Conservation (phyloP, 1,140 invertebrate genomes). For the Diorhabda elongata region DNA sequence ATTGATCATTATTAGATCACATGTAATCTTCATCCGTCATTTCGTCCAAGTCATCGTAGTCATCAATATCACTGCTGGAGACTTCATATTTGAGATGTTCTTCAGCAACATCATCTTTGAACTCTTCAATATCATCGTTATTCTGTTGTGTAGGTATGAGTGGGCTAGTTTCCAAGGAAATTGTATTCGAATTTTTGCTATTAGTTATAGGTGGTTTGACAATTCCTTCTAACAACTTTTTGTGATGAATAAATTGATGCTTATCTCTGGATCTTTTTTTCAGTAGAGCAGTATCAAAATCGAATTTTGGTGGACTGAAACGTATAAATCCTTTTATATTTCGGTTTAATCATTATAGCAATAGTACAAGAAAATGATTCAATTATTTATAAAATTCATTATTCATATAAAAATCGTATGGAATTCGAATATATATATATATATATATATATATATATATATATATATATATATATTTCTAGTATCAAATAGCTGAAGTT, state of each 20-base stretch:
- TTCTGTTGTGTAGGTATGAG: not conserved
- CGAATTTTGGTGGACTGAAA: conserved; percentile 41
- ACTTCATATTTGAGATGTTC: conserved; percentile 6
- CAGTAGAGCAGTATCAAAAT: conserved; percentile 34
- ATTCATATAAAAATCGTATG: too few relatives aligned
- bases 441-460: too few relatives aligned
- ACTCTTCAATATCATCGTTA: not conserved
- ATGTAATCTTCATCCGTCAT: conserved; percentile 13
- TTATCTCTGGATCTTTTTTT: conserved; percentile 35
- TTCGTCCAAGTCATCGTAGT: conserved; percentile 14
- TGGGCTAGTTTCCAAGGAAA: conserved; percentile 1
- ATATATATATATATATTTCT: too few relatives aligned
- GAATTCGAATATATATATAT: too few relatives aligned
- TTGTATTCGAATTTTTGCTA: conserved; percentile 4
- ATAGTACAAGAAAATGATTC: too few relatives aligned
- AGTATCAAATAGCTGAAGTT: too few relatives aligned
- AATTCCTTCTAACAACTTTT: conserved; percentile 32
- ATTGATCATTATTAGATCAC: not conserved
- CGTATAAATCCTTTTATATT: not conserved
- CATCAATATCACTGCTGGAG: conserved; percentile 16
- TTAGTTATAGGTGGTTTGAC: conserved; percentile 20
- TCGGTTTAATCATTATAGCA: too few relatives aligned
- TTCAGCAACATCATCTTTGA: conserved; percentile 3
- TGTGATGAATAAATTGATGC: conserved; percentile 31
- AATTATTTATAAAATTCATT: too few relatives aligned